A percentile compares a stretch with the other conserved stretches of the same genome.
Evolutionary conservation across 2,113 vertebrate species (phyloP).

Genomic region (Corynorhinus townsendii): DNA sequence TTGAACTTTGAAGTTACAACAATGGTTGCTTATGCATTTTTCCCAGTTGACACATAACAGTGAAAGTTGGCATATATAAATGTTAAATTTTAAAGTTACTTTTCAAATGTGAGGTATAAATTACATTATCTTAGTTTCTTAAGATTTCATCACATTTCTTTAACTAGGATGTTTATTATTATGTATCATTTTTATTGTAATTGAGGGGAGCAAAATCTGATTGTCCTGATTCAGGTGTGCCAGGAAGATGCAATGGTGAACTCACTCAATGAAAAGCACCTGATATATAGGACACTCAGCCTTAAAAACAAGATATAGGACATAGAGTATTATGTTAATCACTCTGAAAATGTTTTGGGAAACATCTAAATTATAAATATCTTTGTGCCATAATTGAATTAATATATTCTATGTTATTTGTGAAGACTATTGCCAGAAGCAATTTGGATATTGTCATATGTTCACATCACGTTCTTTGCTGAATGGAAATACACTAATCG

Average conservation of each 20-base stretch:
- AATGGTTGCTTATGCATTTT: background rate
- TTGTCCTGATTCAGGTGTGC: background rate
- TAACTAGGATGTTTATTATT: background rate
- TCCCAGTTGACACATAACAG: background rate
- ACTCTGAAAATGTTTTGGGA: background rate
- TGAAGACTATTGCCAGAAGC: background rate
- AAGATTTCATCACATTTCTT: slow-evolving; percentile 26
- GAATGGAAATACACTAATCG: background rate
- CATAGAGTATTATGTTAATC: background rate
- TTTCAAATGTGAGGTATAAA: background rate
- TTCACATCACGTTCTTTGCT: background rate
- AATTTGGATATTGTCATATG: background rate
- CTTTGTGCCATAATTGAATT: background rate
- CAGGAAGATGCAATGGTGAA: background rate
- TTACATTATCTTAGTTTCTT: slow-evolving; percentile 18
- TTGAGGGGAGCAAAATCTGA: background rate
- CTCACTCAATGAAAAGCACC: background rate
- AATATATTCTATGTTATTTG: background rate
- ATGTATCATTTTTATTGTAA: background rate
- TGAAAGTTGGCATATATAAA: background rate
- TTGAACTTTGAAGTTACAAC: background rate
- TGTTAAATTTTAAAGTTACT: background rate
- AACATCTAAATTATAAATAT: background rate
- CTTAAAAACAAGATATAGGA: slow-evolving; percentile 8
- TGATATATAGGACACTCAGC: background rate